These are phyloP conservation scores for Phoeniculus purpureus DNA, from an alignment of 2,797 vertebrate genomes.

Conservation along the genomic window DNA sequence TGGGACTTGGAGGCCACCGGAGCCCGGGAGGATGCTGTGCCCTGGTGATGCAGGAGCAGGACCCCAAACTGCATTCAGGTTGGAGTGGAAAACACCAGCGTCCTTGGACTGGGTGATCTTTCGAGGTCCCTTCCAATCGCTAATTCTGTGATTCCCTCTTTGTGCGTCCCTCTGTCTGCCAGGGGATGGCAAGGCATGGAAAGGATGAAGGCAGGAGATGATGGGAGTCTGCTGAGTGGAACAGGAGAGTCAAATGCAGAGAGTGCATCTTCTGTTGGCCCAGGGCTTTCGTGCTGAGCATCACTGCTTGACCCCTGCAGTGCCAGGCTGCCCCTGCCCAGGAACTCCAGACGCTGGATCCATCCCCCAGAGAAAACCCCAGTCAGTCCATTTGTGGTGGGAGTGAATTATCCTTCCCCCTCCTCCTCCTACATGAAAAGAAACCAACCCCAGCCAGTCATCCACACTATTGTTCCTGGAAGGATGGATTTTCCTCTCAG, in stretches of 20 bases:
- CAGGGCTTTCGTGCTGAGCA: not conserved
- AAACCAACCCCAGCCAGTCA: not conserved
- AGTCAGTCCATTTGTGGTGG: not conserved
- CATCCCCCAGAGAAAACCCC: not conserved
- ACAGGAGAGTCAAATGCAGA: not conserved
- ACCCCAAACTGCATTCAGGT: not conserved
- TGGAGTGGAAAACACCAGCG: not conserved
- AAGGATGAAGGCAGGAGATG: not conserved
- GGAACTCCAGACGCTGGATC: not conserved
- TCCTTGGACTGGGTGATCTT: too few relatives aligned
- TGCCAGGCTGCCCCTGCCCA: not conserved
- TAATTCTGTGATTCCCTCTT: not conserved
- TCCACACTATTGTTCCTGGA: not conserved
- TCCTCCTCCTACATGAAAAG: not conserved
- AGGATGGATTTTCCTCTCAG: not conserved
- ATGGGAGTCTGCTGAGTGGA: not conserved
- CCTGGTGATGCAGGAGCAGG: rapidly evolving
- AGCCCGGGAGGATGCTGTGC: not conserved
- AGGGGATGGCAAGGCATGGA: not conserved
- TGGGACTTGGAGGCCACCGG: not conserved
- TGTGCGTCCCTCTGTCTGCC: not conserved
- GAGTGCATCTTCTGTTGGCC: not conserved
- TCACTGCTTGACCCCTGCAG: rapidly evolving
- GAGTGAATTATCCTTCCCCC: not conserved
- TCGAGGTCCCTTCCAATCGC: too few relatives aligned